Evolutionary conservation across 2,888 invertebrate genomes (phyloP).

Genomic region (Aspidiotus rigidus): DNA sequence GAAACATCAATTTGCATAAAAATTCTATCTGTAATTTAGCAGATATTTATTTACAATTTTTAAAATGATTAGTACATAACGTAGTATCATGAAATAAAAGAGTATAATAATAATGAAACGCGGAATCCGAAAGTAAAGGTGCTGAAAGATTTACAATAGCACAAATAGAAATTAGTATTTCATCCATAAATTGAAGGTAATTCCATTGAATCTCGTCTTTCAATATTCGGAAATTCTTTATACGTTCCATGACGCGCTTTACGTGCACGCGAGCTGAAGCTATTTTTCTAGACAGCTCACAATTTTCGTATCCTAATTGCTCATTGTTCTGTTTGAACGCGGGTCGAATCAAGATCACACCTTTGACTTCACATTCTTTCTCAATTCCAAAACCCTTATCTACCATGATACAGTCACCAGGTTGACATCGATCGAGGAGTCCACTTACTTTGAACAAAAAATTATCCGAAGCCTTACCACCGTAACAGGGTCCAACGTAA

Average conservation of each 20-base stretch:
- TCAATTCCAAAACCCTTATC: not conserved
- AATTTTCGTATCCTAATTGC: not conserved
- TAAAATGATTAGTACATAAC: too few relatives aligned
- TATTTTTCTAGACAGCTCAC: slow-evolving; percentile 7
- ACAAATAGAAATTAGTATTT: too few relatives aligned
- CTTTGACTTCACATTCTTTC: not conserved
- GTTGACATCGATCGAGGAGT: not conserved
- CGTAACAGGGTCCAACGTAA: slow-evolving; percentile 5
- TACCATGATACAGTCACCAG: not conserved
- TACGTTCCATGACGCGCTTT: not conserved
- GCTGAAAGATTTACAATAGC: too few relatives aligned
- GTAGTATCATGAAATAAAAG: too few relatives aligned
- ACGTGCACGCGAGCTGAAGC: not conserved
- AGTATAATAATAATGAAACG: too few relatives aligned
- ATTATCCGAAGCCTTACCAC: slow-evolving; percentile 11
- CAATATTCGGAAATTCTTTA: slow-evolving; percentile 21
- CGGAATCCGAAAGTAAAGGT: too few relatives aligned
- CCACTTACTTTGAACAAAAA: not conserved
- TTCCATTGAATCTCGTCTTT: not conserved
- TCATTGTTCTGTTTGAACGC: not conserved
- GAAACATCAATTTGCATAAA: too few relatives aligned
- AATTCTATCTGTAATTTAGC: too few relatives aligned
- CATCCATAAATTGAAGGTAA: too few relatives aligned
- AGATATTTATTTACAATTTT: too few relatives aligned
- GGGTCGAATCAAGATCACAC: not conserved